Evolutionary conservation across 2,113 vertebrate species (phyloP), one percentile per base, ranked within the genome.

Genomic region (Heterotis niloticus): DNA sequence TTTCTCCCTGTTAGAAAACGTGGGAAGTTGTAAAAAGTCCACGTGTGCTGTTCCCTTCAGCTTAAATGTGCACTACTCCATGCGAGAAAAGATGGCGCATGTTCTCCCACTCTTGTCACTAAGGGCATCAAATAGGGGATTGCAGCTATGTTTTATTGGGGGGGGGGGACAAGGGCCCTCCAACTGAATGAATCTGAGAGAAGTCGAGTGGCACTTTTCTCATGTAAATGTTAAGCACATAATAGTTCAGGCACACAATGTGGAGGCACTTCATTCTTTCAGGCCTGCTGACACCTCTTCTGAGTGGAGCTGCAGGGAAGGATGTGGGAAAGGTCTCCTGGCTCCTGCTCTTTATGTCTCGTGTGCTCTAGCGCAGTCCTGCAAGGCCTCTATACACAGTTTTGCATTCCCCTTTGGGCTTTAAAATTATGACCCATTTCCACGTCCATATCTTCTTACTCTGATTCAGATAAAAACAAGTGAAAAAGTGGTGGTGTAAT

Each of bases 141-240:
- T 95, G 95, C 94, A 93, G 96, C 94, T 96, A 96, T 98, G 95
- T 97, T 97, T 96, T 98, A 96, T 98, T 98, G 94, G 93, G 93
- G 89, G 89, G 91, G 92, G 91, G 92, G 92, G 91, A 94, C 93
- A 94, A 97, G 96, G 92, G 95, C 94, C 91, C 95, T 98, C 89
- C 79, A 94, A 93, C 92, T 95, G 93, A 95, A 96, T 96, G 95
- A 96, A 95, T 95, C 94, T 94, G 93, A 92, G 93, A 96, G 96
- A 98, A 98, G 96, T 98, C 96, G 96, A 99, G 97, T 98, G 96
- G 96, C 95, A 95, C 95, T 96, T 98, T 99, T 99, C 96, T 99
- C 89, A 98, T 99, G 97, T 94, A 96, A 98, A 99, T 99, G 94
- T 94, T 96, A 97, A 98, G 95, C 96, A 97, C 96, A 99, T 96